Percentiles rank a stretch among this genome's conserved stretches.
Conservation (phyloP, 2,797 vertebrate species). For the Thamnophis elegans region DNA sequence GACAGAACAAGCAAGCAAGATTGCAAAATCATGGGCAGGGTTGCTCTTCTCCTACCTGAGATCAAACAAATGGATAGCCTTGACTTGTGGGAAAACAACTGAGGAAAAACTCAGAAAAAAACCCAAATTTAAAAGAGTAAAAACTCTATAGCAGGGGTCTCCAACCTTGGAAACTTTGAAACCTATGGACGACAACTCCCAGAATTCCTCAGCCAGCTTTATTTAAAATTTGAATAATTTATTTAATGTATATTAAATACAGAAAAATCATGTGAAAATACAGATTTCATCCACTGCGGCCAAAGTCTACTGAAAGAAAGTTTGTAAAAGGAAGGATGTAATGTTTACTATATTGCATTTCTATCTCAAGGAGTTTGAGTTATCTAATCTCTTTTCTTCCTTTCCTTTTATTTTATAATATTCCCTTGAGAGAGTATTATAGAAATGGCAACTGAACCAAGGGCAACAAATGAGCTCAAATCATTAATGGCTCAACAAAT, state of each 20-base stretch:
- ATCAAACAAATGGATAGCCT: background rate
- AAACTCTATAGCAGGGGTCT: background rate
- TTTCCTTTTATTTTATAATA: background rate
- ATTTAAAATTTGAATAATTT: background rate
- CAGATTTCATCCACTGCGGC: background rate
- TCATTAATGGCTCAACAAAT: background rate
- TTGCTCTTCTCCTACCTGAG: background rate
- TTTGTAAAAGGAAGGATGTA: background rate
- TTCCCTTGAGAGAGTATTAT: background rate
- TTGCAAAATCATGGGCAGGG: background rate
- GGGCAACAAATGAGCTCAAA: background rate
- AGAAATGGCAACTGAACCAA: background rate
- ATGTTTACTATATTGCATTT: background rate
- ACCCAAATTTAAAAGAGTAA: background rate
- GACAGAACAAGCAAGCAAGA: background rate
- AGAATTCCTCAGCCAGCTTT: too few relatives aligned
- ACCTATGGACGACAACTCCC: too few relatives aligned
- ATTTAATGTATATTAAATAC: background rate
- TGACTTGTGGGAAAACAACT: background rate
- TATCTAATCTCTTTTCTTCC: background rate
- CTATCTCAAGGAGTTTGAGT: background rate
- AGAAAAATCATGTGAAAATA: background rate
- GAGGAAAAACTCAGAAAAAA: background rate
- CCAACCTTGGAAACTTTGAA: too few relatives aligned
- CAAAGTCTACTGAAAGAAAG: background rate